A percentile compares a stretch with the other conserved stretches of the same genome.
These are phyloP conservation scores for Cephus pulcher DNA, from an alignment of 2,888 invertebrate species.

Conservation along the genomic window DNA sequence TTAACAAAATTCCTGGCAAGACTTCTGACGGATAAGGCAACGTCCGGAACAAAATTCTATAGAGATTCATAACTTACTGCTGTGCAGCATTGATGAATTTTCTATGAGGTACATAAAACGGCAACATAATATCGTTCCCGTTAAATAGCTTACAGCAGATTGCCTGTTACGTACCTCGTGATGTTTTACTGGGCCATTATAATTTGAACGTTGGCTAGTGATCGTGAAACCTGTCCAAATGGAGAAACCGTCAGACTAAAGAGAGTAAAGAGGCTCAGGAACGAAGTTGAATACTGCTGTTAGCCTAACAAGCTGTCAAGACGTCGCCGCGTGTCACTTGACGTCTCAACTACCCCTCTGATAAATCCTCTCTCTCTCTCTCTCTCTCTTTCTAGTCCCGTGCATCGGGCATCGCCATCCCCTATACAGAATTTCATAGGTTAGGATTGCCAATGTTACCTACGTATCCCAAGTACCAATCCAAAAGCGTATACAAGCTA, in stretches of 20 bases:
- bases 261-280: conserved; percentile 41
- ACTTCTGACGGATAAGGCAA: not conserved
- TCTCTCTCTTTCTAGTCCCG: not conserved
- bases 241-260: conserved; percentile 41
- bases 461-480: not conserved
- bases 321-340: conserved; percentile 66
- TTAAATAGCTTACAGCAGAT: not conserved
- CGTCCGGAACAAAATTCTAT: not conserved
- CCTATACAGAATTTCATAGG: not conserved
- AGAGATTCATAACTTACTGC: not conserved
- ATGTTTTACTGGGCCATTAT: not conserved
- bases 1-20: conserved; percentile 22
- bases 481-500: conserved; percentile 10
- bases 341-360: conserved; percentile 48
- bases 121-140: not conserved
- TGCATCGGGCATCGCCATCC: not conserved
- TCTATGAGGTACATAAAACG: not conserved
- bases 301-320: conserved; percentile 66
- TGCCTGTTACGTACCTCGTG: not conserved
- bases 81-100: not conserved
- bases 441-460: not conserved
- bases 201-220: not conserved
- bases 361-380: conserved; percentile 26
- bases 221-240: not conserved
- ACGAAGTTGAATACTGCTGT: conserved; percentile 40